phyloP scores from a whole-genome alignment of 2,888 invertebrate species.

The Hemithea aestivaria region DNA sequence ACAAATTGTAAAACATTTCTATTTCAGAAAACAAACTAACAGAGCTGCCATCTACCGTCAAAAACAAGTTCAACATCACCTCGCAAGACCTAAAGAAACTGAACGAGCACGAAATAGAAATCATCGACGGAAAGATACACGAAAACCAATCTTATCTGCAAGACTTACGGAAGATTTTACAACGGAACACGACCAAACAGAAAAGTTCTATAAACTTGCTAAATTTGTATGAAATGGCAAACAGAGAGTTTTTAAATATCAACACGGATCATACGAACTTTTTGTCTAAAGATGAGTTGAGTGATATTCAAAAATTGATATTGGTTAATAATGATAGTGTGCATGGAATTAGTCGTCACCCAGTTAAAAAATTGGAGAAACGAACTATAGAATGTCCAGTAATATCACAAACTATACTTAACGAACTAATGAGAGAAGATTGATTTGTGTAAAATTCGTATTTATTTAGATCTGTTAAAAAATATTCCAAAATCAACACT shows the following conservation, averaged over 20 bases:
- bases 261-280: slow-evolving; percentile 43
- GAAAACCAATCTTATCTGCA: slow-evolving; percentile 59
- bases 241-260: slow-evolving; percentile 35
- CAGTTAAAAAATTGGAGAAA: too few species aligned
- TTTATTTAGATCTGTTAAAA: slow-evolving; percentile 25
- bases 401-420: slow-evolving; percentile 47
- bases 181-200: slow-evolving; percentile 42
- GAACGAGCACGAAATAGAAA: slow-evolving; percentile 59
- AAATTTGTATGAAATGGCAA: slow-evolving; percentile 59
- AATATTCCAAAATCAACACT: slow-evolving; percentile 11
- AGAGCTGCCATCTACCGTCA: slow-evolving; percentile 40
- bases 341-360: slow-evolving; percentile 49
- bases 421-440: slow-evolving; percentile 40
- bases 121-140: slow-evolving; percentile 55
- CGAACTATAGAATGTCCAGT: too few species aligned
- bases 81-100: slow-evolving; percentile 46
- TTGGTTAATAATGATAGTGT: slow-evolving; percentile 44
- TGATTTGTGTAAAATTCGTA: slow-evolving; percentile 22
- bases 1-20: too few species aligned
- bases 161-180: slow-evolving; percentile 53
- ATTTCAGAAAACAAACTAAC: slow-evolving; percentile 28
- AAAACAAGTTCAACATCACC: slow-evolving; percentile 43
- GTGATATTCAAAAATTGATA: slow-evolving; percentile 57
- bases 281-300: slow-evolving; percentile 50
- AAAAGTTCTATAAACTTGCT: slow-evolving; percentile 47